Conservation (phyloP, 2,113 vertebrate genomes). For the Egretta garzetta region DNA sequence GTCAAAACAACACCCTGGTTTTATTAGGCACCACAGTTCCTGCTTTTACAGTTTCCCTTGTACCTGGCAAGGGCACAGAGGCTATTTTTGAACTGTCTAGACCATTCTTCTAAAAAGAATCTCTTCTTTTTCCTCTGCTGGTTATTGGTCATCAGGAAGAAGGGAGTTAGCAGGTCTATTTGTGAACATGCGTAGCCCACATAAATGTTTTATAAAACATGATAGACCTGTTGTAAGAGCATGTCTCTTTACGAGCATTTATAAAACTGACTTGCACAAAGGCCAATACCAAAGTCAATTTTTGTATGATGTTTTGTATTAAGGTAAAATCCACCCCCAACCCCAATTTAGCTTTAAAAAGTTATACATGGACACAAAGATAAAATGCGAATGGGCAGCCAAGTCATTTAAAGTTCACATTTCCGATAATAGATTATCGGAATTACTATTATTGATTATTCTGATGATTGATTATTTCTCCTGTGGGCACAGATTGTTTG, state of each 20-base stretch:
- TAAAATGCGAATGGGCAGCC: background rate
- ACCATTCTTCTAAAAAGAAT: slow-evolving; percentile 8
- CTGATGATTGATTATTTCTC: background rate
- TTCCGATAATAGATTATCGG: background rate
- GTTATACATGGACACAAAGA: background rate
- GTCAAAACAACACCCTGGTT: background rate
- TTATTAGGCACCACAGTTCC: background rate
- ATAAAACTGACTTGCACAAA: background rate
- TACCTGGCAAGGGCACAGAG: background rate
- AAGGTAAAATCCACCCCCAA: background rate
- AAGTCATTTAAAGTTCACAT: background rate
- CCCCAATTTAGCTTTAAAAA: background rate
- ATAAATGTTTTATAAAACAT: background rate
- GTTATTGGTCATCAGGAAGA: slow-evolving; percentile 5
- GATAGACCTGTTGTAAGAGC: background rate
- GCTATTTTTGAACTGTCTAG: slow-evolving; percentile 52
- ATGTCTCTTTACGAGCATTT: background rate
- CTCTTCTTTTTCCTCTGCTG: slow-evolving; percentile 30
- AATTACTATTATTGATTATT: background rate
- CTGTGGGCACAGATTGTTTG: background rate
- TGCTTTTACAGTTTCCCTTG: background rate
- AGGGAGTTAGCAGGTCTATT: background rate
- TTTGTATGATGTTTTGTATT: background rate
- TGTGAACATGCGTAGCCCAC: background rate
- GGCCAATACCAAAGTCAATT: background rate